A percentile compares a stretch with the other conserved stretches of the same genome.
Conservation (phyloP, 2,113 vertebrate species). For the Lepus timidus region DNA sequence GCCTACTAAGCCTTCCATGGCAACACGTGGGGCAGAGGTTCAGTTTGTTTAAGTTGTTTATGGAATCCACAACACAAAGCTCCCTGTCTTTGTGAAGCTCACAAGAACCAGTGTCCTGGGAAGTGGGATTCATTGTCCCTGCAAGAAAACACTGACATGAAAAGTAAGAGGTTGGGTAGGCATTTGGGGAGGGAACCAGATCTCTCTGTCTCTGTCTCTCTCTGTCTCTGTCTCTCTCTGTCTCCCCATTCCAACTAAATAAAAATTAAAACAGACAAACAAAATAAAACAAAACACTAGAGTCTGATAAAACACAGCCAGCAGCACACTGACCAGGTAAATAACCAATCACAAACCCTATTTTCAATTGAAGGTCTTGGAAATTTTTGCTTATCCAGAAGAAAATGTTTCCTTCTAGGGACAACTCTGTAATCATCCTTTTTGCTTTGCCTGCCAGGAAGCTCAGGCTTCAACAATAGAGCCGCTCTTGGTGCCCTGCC, state of each 20-base stretch:
- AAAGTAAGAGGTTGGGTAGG: not conserved
- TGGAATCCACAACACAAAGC: conserved; percentile 90
- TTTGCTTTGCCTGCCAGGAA: conserved; percentile 26
- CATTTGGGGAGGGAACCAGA: no score
- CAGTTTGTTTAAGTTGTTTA: conserved; percentile 90
- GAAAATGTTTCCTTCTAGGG: not conserved
- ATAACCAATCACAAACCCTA: not conserved
- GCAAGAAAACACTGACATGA: conserved; percentile 45
- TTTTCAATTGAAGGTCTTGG: not conserved
- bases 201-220: no score
- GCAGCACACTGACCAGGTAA: not conserved
- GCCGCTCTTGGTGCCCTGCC: accelerated
- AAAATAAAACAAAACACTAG: no score
- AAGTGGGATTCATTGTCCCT: conserved; percentile 87
- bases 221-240: no score
- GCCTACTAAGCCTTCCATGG: not conserved
- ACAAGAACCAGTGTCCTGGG: conserved; percentile 76
- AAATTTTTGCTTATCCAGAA: not conserved
- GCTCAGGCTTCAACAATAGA: not conserved
- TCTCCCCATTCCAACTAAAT: no score
- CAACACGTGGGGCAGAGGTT: conserved; percentile 82
- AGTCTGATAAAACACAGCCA: not conserved
- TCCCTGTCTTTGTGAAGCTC: conserved; percentile 84
- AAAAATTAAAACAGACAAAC: no score
- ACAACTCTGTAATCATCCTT: not conserved